Conservation (phyloP, 2,797 vertebrate genomes). For the Zalophus californianus region DNA sequence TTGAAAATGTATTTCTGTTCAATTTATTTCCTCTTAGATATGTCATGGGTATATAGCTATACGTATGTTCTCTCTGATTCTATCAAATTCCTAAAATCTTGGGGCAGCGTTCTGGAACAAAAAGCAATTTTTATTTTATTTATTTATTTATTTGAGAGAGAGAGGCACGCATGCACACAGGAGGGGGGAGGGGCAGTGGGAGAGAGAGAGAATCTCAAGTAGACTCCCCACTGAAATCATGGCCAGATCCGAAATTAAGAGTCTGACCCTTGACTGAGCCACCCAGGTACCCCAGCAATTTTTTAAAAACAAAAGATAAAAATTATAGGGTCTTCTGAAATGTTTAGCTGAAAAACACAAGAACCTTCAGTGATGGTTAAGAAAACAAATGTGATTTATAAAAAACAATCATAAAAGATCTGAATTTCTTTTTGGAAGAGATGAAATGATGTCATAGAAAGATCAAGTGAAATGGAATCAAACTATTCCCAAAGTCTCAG, state of each 20-base stretch:
- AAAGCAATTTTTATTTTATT: not conserved
- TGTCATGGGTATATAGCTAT: not conserved
- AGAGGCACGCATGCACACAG: not conserved
- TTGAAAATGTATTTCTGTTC: conserved; percentile 27
- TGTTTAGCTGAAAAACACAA: not conserved
- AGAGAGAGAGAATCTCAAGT: not conserved
- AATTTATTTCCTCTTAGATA: not conserved
- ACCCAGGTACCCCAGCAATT: not conserved
- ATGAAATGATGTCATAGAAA: conserved; percentile 40
- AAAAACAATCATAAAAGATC: not conserved
- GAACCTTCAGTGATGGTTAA: not conserved
- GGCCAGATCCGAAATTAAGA: not conserved
- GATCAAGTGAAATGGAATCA: not conserved
- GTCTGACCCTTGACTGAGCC: not conserved
- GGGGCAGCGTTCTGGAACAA: not conserved
- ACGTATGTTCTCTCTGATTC: not conserved
- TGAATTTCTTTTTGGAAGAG: not conserved
- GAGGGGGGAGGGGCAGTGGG: not conserved
- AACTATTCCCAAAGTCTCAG: not conserved
- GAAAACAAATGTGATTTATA: conserved; percentile 23
- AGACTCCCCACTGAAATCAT: not conserved
- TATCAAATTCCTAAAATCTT: conserved; percentile 56
- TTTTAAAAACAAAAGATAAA: conserved; percentile 43
- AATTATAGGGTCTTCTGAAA: conserved; percentile 35
- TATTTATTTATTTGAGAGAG: not conserved